These are phyloP conservation scores for Amazona finschi DNA, from an alignment of 2,797 vertebrate species.

Conservation along the genomic window DNA sequence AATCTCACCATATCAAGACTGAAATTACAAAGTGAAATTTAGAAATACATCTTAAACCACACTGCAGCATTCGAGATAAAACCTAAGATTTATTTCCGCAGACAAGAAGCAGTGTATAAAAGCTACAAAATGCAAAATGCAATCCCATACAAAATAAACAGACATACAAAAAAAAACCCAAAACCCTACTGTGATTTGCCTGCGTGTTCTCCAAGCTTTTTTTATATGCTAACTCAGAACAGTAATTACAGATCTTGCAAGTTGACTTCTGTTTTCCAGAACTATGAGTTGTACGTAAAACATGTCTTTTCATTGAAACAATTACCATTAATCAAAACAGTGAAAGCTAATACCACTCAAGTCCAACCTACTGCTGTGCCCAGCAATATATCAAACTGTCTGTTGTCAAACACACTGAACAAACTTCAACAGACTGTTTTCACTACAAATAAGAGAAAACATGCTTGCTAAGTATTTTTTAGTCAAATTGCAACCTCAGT, in stretches of 20 bases:
- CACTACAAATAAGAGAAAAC: conserved; percentile 75
- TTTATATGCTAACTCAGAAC: conserved; percentile 77
- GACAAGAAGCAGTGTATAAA: conserved; percentile 67
- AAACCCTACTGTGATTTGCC: conserved; percentile 63
- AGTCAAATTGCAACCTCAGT: conserved; percentile 77
- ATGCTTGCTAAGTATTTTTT: conserved; percentile 80
- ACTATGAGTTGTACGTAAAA: conserved; percentile 81
- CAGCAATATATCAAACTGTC: conserved; percentile 86
- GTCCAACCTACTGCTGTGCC: conserved; percentile 84
- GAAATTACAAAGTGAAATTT: conserved; percentile 61
- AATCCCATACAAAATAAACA: conserved; percentile 63
- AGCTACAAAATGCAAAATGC: conserved; percentile 63
- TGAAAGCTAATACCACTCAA: conserved; percentile 83
- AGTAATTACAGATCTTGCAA: conserved; percentile 81
- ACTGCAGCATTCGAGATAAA: conserved; percentile 68
- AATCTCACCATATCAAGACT: conserved; percentile 38
- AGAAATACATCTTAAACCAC: conserved; percentile 70
- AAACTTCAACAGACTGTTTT: conserved; percentile 81
- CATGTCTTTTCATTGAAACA: conserved; percentile 82
- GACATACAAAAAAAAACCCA: conserved; percentile 15
- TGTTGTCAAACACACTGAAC: conserved; percentile 83
- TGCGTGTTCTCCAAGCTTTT: conserved; percentile 70
- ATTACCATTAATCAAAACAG: conserved; percentile 88
- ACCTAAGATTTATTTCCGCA: conserved; percentile 73
- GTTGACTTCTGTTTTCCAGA: conserved; percentile 82